Evolutionary conservation across 2,113 vertebrate species (phyloP), one percentile per base, ranked within the genome.

Genomic region (Polypterus senegalus): DNA sequence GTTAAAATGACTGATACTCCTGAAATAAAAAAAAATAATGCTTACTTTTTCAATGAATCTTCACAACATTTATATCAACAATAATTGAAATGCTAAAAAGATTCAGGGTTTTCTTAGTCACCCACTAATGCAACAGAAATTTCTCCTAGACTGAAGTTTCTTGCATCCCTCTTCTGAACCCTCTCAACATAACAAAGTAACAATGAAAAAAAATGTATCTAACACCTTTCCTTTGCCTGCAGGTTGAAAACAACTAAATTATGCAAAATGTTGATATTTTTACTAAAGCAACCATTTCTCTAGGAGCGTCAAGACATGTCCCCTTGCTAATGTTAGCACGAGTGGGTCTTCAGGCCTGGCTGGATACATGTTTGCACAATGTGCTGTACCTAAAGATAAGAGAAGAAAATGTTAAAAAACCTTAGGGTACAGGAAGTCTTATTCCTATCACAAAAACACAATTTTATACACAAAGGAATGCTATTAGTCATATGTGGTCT

Each of bases 331-430:
- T 60, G 45, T 53, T 54, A 89, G 69, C 67, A 81, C 66, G 44
- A 65, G 65, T 58, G 69, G 79, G 66, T 86, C 80, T 58, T 74
- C 61, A 3, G 52, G 65, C 57, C 69, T 69, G 52, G 76, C 71
- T 4, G 77, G 76, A 53, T 80, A 84, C 73, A 77, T 86, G 70
- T 80, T 78, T 47, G 81, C 77, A 68, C 76, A 83, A 62, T 82
- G 76, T 59, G 75, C 77, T 4, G 84, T 81, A 71, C 80, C 82
- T 88, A 66, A 53, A 74, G 70, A 9, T 52, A 58, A 59, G 5
- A 72, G 48, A 9, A 44, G 46, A 54, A 4, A 27, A 27, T 27
- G 27, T 27, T 27, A 27, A 27, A 27, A 27, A 27, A 27, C 27
- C 27, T 27, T 2, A 27, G 27, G 27, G 27, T 27, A 27, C 27